Evolutionary conservation across 2,113 vertebrate genomes (phyloP).

Genomic region (Sylvietta virens): DNA sequence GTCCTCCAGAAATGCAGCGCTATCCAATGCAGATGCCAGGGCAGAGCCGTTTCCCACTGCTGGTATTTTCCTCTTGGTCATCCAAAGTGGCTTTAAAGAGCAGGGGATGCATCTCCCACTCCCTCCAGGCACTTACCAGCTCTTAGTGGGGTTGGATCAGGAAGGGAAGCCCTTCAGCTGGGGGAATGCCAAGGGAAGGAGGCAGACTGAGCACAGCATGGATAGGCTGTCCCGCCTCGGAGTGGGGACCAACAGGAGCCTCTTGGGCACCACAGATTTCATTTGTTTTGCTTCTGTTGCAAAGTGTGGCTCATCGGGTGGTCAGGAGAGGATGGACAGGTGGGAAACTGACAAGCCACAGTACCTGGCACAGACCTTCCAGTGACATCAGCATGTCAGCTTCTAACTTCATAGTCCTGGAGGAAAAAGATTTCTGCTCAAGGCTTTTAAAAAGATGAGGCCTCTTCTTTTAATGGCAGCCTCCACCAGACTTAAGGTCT

Average conservation of each 20-base stretch:
- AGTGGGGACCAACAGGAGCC: neutral
- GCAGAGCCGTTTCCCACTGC: neutral
- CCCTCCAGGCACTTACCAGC: neutral
- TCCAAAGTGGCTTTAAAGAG: neutral
- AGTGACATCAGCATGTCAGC: rapidly evolving
- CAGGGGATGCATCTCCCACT: rapidly evolving
- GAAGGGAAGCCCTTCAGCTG: neutral
- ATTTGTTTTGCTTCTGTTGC: neutral
- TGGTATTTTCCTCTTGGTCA: neutral
- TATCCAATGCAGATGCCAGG: neutral
- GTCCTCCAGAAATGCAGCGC: neutral
- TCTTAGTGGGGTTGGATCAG: neutral
- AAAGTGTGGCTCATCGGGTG: neutral
- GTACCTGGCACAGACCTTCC: neutral
- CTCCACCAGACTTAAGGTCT: neutral
- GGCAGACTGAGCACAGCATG: neutral
- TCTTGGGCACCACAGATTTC: neutral
- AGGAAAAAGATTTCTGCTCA: neutral
- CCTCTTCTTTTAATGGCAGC: neutral
- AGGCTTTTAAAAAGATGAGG: neutral
- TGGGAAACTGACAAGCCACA: neutral
- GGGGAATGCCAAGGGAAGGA: neutral
- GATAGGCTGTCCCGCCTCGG: neutral
- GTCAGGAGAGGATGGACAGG: neutral
- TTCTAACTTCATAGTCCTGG: neutral